phyloP scores from a whole-genome alignment of 1,140 invertebrate genomes.

The Aphidius ervi region DNA sequence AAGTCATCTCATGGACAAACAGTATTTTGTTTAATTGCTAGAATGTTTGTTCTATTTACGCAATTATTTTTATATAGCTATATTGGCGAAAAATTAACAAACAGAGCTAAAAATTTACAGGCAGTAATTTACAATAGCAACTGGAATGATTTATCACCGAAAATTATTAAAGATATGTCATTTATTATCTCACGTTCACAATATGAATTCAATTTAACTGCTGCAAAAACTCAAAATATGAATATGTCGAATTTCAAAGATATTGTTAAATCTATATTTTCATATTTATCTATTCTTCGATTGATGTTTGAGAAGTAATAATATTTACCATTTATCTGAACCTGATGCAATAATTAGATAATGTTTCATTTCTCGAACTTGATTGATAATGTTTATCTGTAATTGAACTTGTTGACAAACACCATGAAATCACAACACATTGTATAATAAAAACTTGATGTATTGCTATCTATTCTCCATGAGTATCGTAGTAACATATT shows the following conservation, averaged over 20 bases:
- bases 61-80: conserved; percentile 24
- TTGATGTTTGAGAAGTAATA: conserved; percentile 16
- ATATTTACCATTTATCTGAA: no score
- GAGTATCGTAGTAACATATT: no score
- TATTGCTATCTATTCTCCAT: no score
- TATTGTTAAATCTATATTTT: conserved; percentile 19
- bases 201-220: conserved; percentile 19
- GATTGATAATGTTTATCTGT: no score
- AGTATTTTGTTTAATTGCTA: neutral
- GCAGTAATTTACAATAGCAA: conserved; percentile 9
- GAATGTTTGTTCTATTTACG: conserved; percentile 18
- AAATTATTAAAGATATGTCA: conserved; percentile 11
- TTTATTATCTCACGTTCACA: conserved; percentile 20
- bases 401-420: no score
- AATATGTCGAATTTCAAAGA: conserved; percentile 22
- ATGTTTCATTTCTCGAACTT: no score
- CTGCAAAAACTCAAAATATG: conserved; percentile 20
- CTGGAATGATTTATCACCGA: conserved; percentile 18
- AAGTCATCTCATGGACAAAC: neutral
- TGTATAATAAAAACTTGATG: no score
- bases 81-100: conserved; percentile 18
- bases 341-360: no score
- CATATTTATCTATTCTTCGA: conserved; percentile 21
- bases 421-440: no score
- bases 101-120: conserved; percentile 4